phyloP scores from a whole-genome alignment of 2,113 vertebrate genomes.

The Sphyrna mokarran region DNA sequence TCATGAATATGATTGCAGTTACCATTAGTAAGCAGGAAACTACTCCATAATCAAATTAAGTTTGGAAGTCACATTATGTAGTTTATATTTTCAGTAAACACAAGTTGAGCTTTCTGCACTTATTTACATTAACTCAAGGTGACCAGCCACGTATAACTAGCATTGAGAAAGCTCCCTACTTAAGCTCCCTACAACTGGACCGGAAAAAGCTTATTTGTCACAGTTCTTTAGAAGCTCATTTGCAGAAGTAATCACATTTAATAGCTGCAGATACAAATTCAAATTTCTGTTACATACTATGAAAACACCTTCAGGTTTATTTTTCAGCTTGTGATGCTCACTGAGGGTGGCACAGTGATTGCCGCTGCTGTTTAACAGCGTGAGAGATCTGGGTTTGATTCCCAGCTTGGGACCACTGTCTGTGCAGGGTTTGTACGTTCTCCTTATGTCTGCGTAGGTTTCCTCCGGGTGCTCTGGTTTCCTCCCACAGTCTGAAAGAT shows the following conservation, averaged over 20 bases:
- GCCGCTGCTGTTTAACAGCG: too few species aligned
- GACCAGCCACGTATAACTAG: background rate
- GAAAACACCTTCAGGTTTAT: background rate
- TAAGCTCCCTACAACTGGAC: background rate
- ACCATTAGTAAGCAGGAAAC: background rate
- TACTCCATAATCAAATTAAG: background rate
- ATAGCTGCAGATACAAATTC: background rate
- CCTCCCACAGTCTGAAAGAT: too few species aligned
- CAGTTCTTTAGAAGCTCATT: background rate
- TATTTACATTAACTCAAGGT: background rate
- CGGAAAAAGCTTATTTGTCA: background rate
- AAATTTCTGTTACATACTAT: background rate
- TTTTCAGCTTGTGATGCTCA: background rate
- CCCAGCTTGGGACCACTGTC: too few species aligned
- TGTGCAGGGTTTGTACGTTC: too few species aligned
- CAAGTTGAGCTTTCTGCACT: background rate
- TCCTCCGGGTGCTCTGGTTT: too few species aligned
- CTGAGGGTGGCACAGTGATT: too few species aligned
- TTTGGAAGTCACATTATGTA: background rate
- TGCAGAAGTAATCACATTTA: constrained; percentile 23
- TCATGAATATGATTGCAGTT: background rate
- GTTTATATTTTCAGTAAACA: background rate
- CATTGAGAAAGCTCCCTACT: background rate
- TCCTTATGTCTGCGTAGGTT: too few species aligned
- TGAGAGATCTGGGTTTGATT: too few species aligned